Percentiles rank a stretch among this genome's conserved stretches.
Evolutionary conservation across 2,888 invertebrate species (phyloP).

Genomic region (Charanyca ferruginea): DNA sequence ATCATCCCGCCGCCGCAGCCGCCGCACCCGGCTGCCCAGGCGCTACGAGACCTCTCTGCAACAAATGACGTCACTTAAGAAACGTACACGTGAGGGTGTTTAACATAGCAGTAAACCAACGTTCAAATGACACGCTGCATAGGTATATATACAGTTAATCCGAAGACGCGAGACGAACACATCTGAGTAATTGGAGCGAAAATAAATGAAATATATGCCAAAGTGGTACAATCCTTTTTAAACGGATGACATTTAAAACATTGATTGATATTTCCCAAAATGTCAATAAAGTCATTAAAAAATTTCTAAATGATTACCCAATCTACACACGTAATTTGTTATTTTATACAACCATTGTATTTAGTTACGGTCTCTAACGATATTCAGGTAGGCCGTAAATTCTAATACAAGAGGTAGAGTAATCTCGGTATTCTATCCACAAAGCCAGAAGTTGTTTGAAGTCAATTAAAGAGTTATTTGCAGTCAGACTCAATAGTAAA

Average conservation of each 20-base stretch:
- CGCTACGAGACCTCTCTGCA: slow-evolving; percentile 58
- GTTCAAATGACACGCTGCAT: neutral
- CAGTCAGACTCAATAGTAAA: slow-evolving; percentile 89
- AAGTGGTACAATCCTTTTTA: slow-evolving; percentile 14
- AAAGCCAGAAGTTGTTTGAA: slow-evolving; percentile 87
- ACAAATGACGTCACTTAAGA: slow-evolving; percentile 61
- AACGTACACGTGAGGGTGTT: slow-evolving; percentile 16
- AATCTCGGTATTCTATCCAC: slow-evolving; percentile 79
- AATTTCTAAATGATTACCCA: slow-evolving; percentile 28
- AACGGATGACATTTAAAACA: slow-evolving; percentile 16
- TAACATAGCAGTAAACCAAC: neutral
- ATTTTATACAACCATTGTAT: slow-evolving; percentile 37
- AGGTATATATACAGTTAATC: too few relatives aligned
- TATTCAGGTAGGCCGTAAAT: slow-evolving; percentile 62
- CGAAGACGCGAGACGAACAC: neutral
- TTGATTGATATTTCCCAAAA: slow-evolving; percentile 16
- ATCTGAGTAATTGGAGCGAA: slow-evolving; percentile 1
- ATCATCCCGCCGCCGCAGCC: slow-evolving; percentile 82
- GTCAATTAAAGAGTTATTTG: slow-evolving; percentile 90
- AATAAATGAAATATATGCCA: slow-evolving; percentile 1
- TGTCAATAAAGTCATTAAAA: slow-evolving; percentile 19
- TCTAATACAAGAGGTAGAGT: slow-evolving; percentile 57
- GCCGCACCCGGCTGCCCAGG: slow-evolving; percentile 68
- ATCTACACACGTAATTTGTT: slow-evolving; percentile 32
- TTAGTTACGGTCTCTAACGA: slow-evolving; percentile 53